A percentile compares a stretch with the other conserved stretches of the same genome.
phyloP scores from a whole-genome alignment of 2,888 invertebrate genomes.

The Dicycla oo region DNA sequence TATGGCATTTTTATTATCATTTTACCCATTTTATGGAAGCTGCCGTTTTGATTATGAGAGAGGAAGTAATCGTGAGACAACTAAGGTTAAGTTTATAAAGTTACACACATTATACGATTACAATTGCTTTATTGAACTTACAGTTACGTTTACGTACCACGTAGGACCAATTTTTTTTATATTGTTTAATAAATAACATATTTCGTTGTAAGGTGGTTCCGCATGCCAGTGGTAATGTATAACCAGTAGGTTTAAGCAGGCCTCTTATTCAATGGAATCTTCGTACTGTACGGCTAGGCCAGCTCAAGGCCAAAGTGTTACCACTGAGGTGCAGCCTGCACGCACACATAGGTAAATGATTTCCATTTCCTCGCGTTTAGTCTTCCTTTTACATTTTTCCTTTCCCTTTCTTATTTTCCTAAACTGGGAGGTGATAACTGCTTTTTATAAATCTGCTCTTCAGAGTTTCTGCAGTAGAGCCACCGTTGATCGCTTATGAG shows the following conservation, averaged over 20 bases:
- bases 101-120: constrained; percentile 6
- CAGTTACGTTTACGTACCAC: neutral
- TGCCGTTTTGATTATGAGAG: constrained; percentile 41
- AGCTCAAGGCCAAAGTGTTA: neutral
- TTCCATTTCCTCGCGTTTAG: neutral
- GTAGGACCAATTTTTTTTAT: neutral
- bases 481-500: neutral
- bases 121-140: constrained; percentile 15
- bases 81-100: constrained; percentile 32
- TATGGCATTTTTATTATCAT: constrained; percentile 52
- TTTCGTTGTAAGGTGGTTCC: too few relatives aligned
- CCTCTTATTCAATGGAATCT: too few relatives aligned
- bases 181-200: too few relatives aligned
- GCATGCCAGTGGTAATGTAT: too few relatives aligned
- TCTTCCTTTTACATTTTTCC: neutral
- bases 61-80: constrained; percentile 44
- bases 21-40: constrained; percentile 42
- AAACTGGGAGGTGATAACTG: too few relatives aligned
- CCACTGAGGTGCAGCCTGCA: neutral
- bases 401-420: neutral
- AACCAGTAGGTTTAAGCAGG: neutral
- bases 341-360: neutral
- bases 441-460: neutral
- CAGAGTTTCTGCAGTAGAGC: neutral
- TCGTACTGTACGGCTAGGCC: too few relatives aligned